Evolutionary conservation across 2,797 vertebrate species (phyloP).

Genomic region (Spondyliosoma cantharus): DNA sequence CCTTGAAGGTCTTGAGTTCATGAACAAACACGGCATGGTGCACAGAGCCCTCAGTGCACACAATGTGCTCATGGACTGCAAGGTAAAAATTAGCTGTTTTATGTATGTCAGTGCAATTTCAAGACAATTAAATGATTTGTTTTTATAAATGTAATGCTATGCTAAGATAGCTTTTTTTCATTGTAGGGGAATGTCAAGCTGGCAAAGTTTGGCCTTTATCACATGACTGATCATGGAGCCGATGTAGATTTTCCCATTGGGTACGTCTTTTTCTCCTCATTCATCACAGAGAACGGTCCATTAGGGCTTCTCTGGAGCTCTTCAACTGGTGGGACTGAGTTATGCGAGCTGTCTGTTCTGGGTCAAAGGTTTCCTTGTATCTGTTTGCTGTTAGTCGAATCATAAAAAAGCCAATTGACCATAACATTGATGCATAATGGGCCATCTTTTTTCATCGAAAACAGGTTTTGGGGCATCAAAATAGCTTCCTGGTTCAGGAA

Average conservation of each 20-base stretch:
- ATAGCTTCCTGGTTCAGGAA: conserved; percentile 61
- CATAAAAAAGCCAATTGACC: conserved; percentile 46
- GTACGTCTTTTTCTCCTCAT: conserved; percentile 80
- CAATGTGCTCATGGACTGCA: conserved; percentile 92
- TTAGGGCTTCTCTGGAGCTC: conserved; percentile 44
- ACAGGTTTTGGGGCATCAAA: conserved; percentile 71
- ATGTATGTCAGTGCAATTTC: background rate
- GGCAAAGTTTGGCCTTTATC: conserved; percentile 97
- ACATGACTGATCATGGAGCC: conserved; percentile 96
- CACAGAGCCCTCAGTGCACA: conserved; percentile 91
- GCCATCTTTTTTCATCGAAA: conserved; percentile 66
- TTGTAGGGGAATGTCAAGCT: conserved; percentile 93
- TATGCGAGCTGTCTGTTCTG: conserved; percentile 35
- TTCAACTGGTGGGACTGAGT: conserved; percentile 30
- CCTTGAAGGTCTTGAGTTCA: conserved; percentile 93
- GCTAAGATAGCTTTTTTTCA: conserved; percentile 41
- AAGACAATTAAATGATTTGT: background rate
- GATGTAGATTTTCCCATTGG: conserved; percentile 99
- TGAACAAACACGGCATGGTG: conserved; percentile 94
- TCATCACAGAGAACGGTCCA: conserved; percentile 50
- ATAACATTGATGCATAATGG: conserved; percentile 60
- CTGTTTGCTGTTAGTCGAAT: conserved; percentile 64
- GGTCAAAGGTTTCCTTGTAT: conserved; percentile 55
- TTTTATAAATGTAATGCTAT: background rate
- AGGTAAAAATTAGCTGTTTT: conserved; percentile 82